Evolutionary conservation across 2,888 invertebrate species (phyloP).

Genomic region (Sarcophaga caerulescens): DNA sequence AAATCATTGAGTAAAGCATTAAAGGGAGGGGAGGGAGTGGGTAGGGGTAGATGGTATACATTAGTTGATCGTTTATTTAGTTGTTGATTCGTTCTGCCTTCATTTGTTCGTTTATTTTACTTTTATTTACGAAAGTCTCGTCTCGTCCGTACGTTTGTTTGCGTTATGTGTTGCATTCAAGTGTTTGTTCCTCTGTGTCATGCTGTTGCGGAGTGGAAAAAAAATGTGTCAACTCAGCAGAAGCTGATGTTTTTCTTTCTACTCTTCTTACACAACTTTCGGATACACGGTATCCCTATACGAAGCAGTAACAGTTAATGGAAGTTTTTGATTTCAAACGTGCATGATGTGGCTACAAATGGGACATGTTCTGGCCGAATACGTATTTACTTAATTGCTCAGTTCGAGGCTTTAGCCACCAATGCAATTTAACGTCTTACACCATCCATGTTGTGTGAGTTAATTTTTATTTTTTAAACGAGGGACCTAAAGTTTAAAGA

Average conservation of each 20-base stretch:
- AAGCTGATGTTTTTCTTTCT: neutral
- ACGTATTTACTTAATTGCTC: no score
- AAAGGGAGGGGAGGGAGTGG: neutral
- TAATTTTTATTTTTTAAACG: no score
- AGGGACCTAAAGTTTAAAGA: no score
- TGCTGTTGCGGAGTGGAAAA: slow-evolving; percentile 13
- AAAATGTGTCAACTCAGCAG: slow-evolving; percentile 52
- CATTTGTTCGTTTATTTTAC: neutral
- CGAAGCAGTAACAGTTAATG: neutral
- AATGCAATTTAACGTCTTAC: no score
- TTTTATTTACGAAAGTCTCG: neutral
- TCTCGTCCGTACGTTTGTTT: neutral
- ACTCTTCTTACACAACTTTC: neutral
- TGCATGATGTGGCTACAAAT: no score
- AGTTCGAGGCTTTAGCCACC: no score
- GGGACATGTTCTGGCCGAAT: no score
- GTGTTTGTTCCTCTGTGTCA: neutral
- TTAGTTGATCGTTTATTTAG: no score
- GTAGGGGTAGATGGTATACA: no score
- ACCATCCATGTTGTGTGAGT: no score
- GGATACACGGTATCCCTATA: neutral
- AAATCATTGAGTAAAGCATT: neutral
- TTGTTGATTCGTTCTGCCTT: no score
- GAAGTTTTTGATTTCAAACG: neutral
- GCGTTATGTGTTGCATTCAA: neutral